Base-by-base conservation (phyloP, 2,797 vertebrate species). In the Mionectes olivaceus region DNA sequence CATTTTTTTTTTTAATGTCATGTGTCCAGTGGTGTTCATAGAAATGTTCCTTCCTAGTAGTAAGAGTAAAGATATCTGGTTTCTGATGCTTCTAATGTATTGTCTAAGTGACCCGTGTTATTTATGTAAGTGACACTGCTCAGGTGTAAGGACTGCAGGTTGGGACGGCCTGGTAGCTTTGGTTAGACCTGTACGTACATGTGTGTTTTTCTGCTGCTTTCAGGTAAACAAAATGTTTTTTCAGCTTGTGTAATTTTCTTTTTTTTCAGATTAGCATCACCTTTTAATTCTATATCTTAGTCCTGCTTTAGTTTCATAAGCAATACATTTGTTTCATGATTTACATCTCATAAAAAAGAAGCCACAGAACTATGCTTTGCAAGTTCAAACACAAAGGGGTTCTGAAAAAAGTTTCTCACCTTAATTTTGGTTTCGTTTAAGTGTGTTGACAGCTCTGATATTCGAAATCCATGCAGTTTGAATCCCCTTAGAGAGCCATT, bases 401-500 rank as follows among this genome's bases (percentile, higher is more conserved):
- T 68, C 44, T 19, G 24, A 68, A 71, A 47, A n/a, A 47, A 7
- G 8, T 25, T 87, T 91, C 71, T 90, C 50, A 82, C 30, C 25
- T 83, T 71, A 15, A 3, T 74, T 93, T 92, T 78, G 27, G 30
- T 76, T 96, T 82, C 70, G 18, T 6, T 87, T 95, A 93, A 99
- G 99, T 99, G 99, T 98, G 98, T 98, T 86, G 99, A 99, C 95
- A 98, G 98, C 93, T 98, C 98, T 28, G 99, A 99, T 49, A 97
- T 99, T 96, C 98, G 98, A 96, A 98, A 99, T 97, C 99, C 99
- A 1, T 99, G 99, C 97, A 98, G 97, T 83, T 96, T 99, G 96
- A 99, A 98, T 94, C 99, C 99, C 13, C 98, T 99, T 41, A 98
- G 99, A 91, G 99, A 99, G 83, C 98, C 99, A 0, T 99, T 99